These are phyloP conservation scores for Anadara kagoshimensis DNA, from an alignment of 1,140 invertebrate genomes.

Conservation along the genomic window DNA sequence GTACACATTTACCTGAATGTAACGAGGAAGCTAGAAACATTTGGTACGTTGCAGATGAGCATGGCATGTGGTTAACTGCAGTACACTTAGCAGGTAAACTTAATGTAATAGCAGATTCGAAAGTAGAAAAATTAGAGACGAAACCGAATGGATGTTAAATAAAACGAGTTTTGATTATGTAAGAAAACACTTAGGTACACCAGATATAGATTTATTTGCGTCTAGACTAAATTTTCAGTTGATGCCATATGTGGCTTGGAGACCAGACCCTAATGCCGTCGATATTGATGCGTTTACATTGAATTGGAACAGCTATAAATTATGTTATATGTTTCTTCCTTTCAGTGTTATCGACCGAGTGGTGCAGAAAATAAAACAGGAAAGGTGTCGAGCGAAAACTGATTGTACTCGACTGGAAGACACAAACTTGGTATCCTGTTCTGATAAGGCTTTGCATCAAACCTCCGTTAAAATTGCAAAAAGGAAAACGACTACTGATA, in stretches of 20 bases:
- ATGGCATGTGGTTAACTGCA: too few species aligned
- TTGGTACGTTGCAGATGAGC: too few species aligned
- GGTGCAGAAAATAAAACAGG: slow-evolving; percentile 26
- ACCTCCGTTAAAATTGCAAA: too few species aligned
- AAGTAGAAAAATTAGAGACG: slow-evolving; percentile 16
- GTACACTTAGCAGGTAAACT: too few species aligned
- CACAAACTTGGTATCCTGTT: too few species aligned
- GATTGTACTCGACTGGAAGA: too few species aligned
- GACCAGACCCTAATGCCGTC: slow-evolving; percentile 32
- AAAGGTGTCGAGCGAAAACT: slow-evolving; percentile 29
- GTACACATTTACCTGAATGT: not conserved
- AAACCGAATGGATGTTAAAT: slow-evolving; percentile 26
- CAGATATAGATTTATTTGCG: slow-evolving; percentile 37
- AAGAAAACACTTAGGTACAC: not conserved
- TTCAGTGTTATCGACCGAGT: slow-evolving; percentile 33
- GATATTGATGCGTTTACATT: slow-evolving; percentile 40
- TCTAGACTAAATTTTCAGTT: slow-evolving; percentile 26
- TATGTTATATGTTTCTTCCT: slow-evolving; percentile 38
- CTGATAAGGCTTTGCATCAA: too few species aligned
- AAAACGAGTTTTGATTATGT: slow-evolving; percentile 14
- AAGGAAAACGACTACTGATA: too few species aligned
- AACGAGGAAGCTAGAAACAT: not conserved
- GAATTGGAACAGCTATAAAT: slow-evolving; percentile 15
- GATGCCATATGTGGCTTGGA: slow-evolving; percentile 11
- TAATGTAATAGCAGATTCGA: too few species aligned